Percentiles rank a stretch among this genome's conserved stretches.
These are phyloP conservation scores for Muscina levida DNA, from an alignment of 2,888 invertebrate genomes.

Conservation along the genomic window DNA sequence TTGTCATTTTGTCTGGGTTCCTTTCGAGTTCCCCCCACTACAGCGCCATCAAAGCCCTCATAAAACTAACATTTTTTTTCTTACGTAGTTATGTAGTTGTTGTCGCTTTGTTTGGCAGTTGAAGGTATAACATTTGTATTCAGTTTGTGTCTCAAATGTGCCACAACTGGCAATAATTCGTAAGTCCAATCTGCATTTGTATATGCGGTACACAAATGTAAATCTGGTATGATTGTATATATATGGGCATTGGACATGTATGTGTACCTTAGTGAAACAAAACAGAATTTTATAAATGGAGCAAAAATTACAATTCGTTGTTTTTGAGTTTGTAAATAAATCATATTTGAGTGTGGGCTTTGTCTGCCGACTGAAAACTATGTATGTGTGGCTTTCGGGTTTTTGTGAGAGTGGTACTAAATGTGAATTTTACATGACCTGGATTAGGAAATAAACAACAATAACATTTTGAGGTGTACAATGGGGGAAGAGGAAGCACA, in stretches of 20 bases:
- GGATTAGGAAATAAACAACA: background rate
- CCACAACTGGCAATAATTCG: constrained; percentile 11
- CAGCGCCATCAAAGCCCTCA: background rate
- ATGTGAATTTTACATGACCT: background rate
- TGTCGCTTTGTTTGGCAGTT: background rate
- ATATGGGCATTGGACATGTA: background rate
- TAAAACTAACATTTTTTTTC: background rate
- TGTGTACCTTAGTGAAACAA: constrained; percentile 6
- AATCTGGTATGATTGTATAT: background rate
- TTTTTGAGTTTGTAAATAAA: constrained; percentile 31
- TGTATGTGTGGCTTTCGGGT: background rate
- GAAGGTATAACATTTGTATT: constrained; percentile 25
- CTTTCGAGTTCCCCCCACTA: background rate
- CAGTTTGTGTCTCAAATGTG: constrained; percentile 18
- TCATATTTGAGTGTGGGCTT: constrained; percentile 14
- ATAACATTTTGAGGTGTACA: background rate
- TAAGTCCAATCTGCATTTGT: background rate
- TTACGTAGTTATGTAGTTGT: background rate
- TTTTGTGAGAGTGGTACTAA: background rate
- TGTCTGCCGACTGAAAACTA: background rate
- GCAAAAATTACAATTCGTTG: constrained; percentile 29
- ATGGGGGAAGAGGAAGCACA: background rate
- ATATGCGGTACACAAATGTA: too few relatives aligned
- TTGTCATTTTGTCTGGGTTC: constrained; percentile 11
- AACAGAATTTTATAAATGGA: constrained; percentile 33